Percentiles rank a stretch among this genome's conserved stretches.
Evolutionary conservation across 2,888 invertebrate species (phyloP).

Genomic region (Mythimna lalbum): DNA sequence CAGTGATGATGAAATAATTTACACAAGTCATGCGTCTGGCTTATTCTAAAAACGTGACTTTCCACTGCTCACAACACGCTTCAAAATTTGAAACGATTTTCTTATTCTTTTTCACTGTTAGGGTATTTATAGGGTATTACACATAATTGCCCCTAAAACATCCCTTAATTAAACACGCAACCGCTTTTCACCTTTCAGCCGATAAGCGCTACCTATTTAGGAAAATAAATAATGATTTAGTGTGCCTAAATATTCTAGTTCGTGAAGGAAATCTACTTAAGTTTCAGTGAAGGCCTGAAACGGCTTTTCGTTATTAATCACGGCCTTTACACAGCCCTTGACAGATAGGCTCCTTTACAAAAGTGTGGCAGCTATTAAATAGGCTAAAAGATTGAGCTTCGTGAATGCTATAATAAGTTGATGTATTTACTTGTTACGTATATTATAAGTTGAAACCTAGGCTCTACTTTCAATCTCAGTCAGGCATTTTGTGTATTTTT

Average conservation of each 20-base stretch:
- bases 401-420: slow-evolving; percentile 22
- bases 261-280: slow-evolving; percentile 14
- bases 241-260: slow-evolving; percentile 15
- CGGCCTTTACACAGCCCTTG: slow-evolving; percentile 20
- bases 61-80: too few relatives aligned
- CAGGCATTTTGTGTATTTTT: too few relatives aligned
- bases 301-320: slow-evolving; percentile 40
- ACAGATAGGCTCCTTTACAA: slow-evolving; percentile 42
- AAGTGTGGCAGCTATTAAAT: slow-evolving; percentile 48
- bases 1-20: too few relatives aligned
- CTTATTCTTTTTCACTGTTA: not conserved
- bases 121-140: too few relatives aligned
- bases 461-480: too few relatives aligned
- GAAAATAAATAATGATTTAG: slow-evolving; percentile 29
- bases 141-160: not conserved
- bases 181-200: slow-evolving; percentile 7
- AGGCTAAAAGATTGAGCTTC: slow-evolving; percentile 32
- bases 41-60: too few relatives aligned
- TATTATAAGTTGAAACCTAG: not conserved
- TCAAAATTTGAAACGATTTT: not conserved
- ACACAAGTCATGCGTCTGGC: too few relatives aligned
- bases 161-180: not conserved
- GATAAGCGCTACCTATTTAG: slow-evolving; percentile 1
- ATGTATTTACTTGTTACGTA: slow-evolving; percentile 1
- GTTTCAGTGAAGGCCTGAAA: slow-evolving; percentile 6